These are phyloP conservation scores for Ecdyonurus torrentis DNA, from an alignment of 2,888 invertebrate species.

Conservation along the genomic window DNA sequence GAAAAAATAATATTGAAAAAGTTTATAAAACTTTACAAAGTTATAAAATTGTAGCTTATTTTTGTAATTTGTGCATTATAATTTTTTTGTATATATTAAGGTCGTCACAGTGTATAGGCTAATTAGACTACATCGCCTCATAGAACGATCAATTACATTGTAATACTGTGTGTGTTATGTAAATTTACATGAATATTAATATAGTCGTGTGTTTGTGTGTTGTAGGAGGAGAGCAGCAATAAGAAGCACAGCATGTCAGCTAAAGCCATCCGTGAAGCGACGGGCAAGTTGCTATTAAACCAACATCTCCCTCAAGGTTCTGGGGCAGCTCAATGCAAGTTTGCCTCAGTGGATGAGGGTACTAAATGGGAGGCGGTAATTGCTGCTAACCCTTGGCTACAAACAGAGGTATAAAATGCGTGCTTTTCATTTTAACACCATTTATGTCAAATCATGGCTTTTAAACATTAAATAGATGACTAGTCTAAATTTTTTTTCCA, in stretches of 20 bases:
- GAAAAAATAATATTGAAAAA: too few species aligned
- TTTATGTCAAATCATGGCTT: neutral
- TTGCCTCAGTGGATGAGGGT: constrained; percentile 59
- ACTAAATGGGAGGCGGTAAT: constrained; percentile 64
- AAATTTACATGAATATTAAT: too few species aligned
- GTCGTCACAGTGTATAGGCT: too few species aligned
- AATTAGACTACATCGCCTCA: too few species aligned
- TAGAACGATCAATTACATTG: too few species aligned
- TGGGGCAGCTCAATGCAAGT: constrained; percentile 54
- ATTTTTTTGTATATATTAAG: too few species aligned
- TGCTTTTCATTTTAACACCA: neutral
- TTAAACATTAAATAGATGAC: neutral
- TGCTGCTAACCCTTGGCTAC: constrained; percentile 71
- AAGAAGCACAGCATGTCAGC: constrained; percentile 60
- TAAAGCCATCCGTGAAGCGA: constrained; percentile 88
- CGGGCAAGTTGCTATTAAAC: constrained; percentile 84
- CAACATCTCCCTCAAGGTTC: constrained; percentile 52
- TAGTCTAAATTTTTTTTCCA: neutral
- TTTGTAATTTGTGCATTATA: too few species aligned
- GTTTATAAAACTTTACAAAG: too few species aligned
- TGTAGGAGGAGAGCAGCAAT: neutral
- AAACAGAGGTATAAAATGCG: constrained; percentile 40
- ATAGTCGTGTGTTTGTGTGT: neutral
- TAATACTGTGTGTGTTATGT: too few species aligned
- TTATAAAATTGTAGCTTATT: too few species aligned